These are phyloP conservation scores for Oncorhynchus masou DNA, from an alignment of 2,113 vertebrate species.

Conservation along the genomic window DNA sequence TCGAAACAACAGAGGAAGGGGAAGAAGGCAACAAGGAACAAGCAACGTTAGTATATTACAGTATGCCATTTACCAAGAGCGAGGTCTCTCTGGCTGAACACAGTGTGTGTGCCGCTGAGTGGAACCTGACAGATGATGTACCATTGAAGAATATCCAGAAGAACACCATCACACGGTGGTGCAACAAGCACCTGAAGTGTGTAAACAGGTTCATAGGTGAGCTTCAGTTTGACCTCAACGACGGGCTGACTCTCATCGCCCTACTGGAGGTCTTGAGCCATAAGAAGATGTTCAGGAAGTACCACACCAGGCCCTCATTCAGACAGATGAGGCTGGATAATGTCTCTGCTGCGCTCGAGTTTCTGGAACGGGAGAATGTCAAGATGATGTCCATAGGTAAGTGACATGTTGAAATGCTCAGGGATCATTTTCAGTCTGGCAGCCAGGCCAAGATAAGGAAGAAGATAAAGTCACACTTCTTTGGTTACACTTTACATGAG, in stretches of 20 bases:
- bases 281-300: conserved; percentile 81
- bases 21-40: not conserved
- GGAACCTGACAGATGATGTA: conserved; percentile 81
- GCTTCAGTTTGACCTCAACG: conserved; percentile 80
- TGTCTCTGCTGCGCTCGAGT: conserved; percentile 83
- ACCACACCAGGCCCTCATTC: conserved; percentile 80
- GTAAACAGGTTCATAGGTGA: conserved; percentile 79
- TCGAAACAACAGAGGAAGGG: conserved; percentile 11
- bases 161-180: conserved; percentile 84
- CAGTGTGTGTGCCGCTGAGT: conserved; percentile 78
- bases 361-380: conserved; percentile 81
- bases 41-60: too few species aligned
- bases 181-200: conserved; percentile 81
- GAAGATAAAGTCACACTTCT: too few species aligned
- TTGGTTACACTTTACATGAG: too few species aligned
- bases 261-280: conserved; percentile 84
- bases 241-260: conserved; percentile 79
- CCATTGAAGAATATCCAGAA: conserved; percentile 84
- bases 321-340: conserved; percentile 88
- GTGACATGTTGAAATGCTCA: not conserved
- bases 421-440: too few species aligned
- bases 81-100: conserved; percentile 25
- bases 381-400: conserved; percentile 83
- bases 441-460: too few species aligned
- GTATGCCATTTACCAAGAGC: not conserved